Conservation (phyloP, 2,113 vertebrate species). For the Dendropsophus ebraccatus region DNA sequence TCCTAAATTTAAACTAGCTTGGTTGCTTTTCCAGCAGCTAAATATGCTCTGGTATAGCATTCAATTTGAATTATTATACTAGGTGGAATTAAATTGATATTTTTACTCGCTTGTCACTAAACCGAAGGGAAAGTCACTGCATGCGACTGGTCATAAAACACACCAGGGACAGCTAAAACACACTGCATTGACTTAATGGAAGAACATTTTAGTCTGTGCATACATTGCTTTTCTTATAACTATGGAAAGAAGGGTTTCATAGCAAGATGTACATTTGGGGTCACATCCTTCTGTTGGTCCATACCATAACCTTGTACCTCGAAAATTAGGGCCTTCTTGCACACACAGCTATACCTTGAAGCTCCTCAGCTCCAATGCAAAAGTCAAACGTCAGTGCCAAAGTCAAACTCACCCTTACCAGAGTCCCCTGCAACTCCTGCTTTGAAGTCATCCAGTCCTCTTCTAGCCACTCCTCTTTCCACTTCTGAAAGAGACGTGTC, state of each 20-base stretch:
- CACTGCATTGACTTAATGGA: neutral
- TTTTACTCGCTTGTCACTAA: slow-evolving; percentile 70
- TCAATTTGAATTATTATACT: slow-evolving; percentile 62
- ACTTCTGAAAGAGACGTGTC: too few relatives aligned
- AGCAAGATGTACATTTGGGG: neutral
- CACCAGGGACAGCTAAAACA: slow-evolving; percentile 20
- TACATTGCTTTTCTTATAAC: neutral
- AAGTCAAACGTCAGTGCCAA: too few relatives aligned
- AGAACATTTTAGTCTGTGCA: neutral
- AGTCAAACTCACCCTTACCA: too few relatives aligned
- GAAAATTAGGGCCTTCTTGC: too few relatives aligned
- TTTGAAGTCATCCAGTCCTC: too few relatives aligned
- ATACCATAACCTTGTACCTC: too few relatives aligned
- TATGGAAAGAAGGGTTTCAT: neutral
- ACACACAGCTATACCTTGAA: too few relatives aligned
- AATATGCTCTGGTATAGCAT: slow-evolving; percentile 20
- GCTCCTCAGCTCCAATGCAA: too few relatives aligned
- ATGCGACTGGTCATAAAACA: slow-evolving; percentile 68
- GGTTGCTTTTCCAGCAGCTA: slow-evolving; percentile 29
- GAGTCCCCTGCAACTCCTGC: too few relatives aligned
- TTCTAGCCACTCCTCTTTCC: too few relatives aligned
- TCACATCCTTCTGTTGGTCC: too few relatives aligned
- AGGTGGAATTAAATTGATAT: slow-evolving; percentile 66
- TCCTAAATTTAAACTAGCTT: slow-evolving; percentile 25
- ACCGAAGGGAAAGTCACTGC: slow-evolving; percentile 72